Evolutionary conservation across 2,888 invertebrate genomes (phyloP), one percentile per base, ranked within the genome.

Genomic region (Diabrotica balteata): DNA sequence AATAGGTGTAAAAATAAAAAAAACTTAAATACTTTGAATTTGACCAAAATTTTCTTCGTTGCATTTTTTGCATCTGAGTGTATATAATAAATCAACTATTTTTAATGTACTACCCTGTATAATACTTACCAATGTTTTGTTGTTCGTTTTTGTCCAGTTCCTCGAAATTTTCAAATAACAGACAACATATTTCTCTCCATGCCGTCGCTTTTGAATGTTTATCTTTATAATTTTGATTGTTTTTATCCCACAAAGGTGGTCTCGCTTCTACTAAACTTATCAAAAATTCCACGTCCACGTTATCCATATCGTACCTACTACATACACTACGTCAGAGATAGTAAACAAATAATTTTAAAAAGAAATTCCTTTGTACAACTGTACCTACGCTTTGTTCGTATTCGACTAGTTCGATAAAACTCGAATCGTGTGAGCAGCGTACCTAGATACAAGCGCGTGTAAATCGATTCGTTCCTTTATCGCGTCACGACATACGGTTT

Each of bases 61-160:
- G n/a, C n/a, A n/a, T n/a, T n/a, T n/a, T n/a, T n/a, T n/a, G n/a
- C n/a, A n/a, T n/a, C n/a, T n/a, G n/a, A n/a, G n/a, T n/a, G n/a
- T n/a, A n/a, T n/a, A n/a, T n/a, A n/a, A n/a, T n/a, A n/a, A n/a
- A n/a, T n/a, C n/a, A n/a, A n/a, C 11, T n/a, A 50, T 9, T 50
- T 17, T 10, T 50, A n/a, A 11, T 9, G 4, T 50, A 7, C 17
- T 50, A 50, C 17, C 7, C n/a, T 50, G 17, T 7, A 50, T 7
- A 11, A 64, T 49, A 58, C 58, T 64, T 58, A 64, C 58, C 57
- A 64, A 58, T 52, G 17, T 64, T 53, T 32, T 58, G 51, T 57
- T 58, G 45, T 58, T 57, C 11, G 6, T 43, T 43, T 50, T 58
- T 7, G 6, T 57, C 50, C 63, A 63, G 44, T 17, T 45, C 22